A percentile compares a stretch with the other conserved stretches of the same genome.
Evolutionary conservation across 2,888 invertebrate genomes (phyloP).

Genomic region (Polietes domitor): DNA sequence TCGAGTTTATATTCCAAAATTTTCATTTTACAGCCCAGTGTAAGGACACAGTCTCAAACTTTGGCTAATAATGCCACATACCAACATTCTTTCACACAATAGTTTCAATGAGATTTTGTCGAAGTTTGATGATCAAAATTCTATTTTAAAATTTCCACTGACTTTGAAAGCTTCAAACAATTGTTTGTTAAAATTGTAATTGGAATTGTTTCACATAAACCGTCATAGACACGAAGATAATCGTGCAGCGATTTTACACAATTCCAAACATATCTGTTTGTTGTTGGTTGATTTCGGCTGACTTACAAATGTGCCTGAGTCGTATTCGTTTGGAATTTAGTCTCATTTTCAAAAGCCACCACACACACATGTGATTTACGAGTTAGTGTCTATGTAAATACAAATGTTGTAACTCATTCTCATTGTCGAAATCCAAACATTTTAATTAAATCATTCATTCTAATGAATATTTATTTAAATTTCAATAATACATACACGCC

Average conservation of each 20-base stretch:
- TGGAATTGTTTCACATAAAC: neutral
- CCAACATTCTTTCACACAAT: too few relatives aligned
- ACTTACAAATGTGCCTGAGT: neutral
- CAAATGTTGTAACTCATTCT: neutral
- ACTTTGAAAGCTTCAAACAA: too few relatives aligned
- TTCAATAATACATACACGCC: slow-evolving; percentile 16
- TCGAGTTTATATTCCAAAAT: too few relatives aligned
- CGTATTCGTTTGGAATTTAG: neutral
- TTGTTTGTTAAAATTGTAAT: neutral
- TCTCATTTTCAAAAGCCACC: slow-evolving; percentile 6
- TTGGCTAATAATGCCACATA: too few relatives aligned
- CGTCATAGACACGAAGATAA: neutral
- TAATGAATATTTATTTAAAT: slow-evolving; percentile 32
- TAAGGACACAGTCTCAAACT: too few relatives aligned
- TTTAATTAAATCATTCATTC: slow-evolving; percentile 35
- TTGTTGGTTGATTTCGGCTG: too few relatives aligned
- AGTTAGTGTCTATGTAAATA: neutral
- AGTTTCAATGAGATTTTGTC: too few relatives aligned
- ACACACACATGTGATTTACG: neutral
- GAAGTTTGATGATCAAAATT: too few relatives aligned
- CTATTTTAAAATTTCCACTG: too few relatives aligned
- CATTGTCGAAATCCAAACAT: slow-evolving; percentile 24
- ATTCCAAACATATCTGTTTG: neutral
- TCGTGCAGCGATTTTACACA: neutral
- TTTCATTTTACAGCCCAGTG: too few relatives aligned